Percentiles rank a stretch among this genome's conserved stretches.
Evolutionary conservation across 1,140 invertebrate genomes (phyloP).

Genomic region (Triops longicaudatus): DNA sequence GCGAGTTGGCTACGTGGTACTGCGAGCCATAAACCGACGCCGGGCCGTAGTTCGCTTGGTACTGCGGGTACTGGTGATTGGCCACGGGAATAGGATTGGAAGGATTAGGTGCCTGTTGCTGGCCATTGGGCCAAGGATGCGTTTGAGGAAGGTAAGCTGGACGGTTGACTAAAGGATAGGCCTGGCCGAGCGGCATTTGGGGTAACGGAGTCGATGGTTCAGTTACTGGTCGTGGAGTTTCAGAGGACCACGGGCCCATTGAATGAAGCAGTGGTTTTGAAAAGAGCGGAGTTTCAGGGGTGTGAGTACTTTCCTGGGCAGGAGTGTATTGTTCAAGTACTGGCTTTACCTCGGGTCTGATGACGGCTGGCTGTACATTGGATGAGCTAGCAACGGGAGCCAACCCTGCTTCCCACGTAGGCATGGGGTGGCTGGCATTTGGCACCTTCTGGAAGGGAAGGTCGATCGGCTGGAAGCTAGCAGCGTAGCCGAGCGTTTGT

Average conservation of each 20-base stretch:
- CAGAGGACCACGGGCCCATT: not conserved
- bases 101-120: no score
- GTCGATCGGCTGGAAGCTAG: slow-evolving; percentile 10
- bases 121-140: no score
- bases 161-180: no score
- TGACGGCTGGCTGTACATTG: not conserved
- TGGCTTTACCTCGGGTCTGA: not conserved
- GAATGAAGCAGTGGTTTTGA: not conserved
- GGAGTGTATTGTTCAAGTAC: not conserved
- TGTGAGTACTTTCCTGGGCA: not conserved
- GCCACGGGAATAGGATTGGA: no score
- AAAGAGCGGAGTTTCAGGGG: not conserved
- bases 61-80: not conserved
- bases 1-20: not conserved
- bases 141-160: no score
- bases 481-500: not conserved
- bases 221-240: not conserved
- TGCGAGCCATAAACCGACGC: not conserved
- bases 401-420: not conserved
- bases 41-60: not conserved
- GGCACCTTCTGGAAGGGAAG: slow-evolving; percentile 25
- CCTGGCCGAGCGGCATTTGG: no score
- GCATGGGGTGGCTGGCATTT: not conserved
- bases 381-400: not conserved
- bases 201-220: not conserved